Conservation (phyloP, 1,140 invertebrate species). For the Manduca sexta region DNA sequence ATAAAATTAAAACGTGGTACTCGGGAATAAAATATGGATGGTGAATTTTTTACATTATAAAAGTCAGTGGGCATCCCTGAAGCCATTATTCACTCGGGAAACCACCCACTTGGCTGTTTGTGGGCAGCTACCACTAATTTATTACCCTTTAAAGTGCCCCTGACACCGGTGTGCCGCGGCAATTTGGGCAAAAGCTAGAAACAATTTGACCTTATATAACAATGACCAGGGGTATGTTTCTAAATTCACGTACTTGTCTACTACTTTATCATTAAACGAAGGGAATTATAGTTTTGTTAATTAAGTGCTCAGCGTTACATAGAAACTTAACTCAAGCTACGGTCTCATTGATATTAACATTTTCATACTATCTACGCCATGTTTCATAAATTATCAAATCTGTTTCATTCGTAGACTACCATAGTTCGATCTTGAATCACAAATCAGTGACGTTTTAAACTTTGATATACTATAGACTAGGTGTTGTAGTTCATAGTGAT, state of each 20-base stretch:
- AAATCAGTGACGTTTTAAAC: too few relatives aligned
- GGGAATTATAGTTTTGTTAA: too few relatives aligned
- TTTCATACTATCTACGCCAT: too few relatives aligned
- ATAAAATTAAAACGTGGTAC: slow-evolving; percentile 13
- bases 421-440: too few relatives aligned
- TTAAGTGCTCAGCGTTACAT: too few relatives aligned
- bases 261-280: too few relatives aligned
- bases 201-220: slow-evolving; percentile 20
- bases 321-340: too few relatives aligned
- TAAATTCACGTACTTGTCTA: background rate
- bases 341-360: too few relatives aligned
- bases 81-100: slow-evolving; percentile 60
- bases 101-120: slow-evolving; percentile 60
- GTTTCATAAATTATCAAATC: too few relatives aligned
- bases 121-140: slow-evolving; percentile 61
- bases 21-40: slow-evolving; percentile 26
- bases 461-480: too few relatives aligned
- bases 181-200: slow-evolving; percentile 42
- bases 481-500: too few relatives aligned
- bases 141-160: slow-evolving; percentile 59
- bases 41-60: slow-evolving; percentile 52
- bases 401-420: too few relatives aligned
- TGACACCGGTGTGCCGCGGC: slow-evolving; percentile 28
- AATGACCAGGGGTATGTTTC: slow-evolving; percentile 1
- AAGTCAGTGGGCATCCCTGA: slow-evolving; percentile 37